These are phyloP conservation scores for Epinotia brunnichana DNA, from an alignment of 2,888 invertebrate species.

Conservation along the genomic window DNA sequence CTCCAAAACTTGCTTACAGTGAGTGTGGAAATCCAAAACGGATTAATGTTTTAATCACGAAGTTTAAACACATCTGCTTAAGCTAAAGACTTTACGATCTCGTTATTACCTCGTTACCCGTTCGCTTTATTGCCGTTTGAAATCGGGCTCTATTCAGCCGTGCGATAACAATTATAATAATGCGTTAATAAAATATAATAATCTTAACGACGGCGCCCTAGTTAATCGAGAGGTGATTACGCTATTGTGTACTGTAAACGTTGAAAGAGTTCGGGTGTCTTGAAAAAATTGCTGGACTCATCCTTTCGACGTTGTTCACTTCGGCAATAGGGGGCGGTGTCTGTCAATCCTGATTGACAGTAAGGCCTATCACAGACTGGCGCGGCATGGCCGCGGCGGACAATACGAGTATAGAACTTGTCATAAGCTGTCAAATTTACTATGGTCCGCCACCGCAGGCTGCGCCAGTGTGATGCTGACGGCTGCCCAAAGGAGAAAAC, in stretches of 20 bases:
- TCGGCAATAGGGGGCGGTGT: too few relatives aligned
- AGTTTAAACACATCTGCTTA: constrained; percentile 31
- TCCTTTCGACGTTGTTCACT: too few relatives aligned
- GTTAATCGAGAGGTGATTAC: constrained; percentile 7
- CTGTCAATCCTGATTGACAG: too few relatives aligned
- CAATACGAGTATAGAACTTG: too few relatives aligned
- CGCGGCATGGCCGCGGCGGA: too few relatives aligned
- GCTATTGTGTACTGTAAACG: neutral
- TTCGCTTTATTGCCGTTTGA: constrained; percentile 6
- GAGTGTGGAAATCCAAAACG: constrained; percentile 27
- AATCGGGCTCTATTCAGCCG: constrained; percentile 9
- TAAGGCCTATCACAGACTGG: too few relatives aligned
- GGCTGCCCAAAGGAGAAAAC: too few relatives aligned
- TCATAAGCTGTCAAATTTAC: too few relatives aligned
- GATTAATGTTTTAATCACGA: constrained; percentile 29
- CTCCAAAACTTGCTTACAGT: neutral
- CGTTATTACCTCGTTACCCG: constrained; percentile 27
- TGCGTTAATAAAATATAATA: constrained; percentile 23
- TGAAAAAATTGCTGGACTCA: too few relatives aligned
- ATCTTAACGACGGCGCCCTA: constrained; percentile 7
- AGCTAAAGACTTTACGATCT: constrained; percentile 30
- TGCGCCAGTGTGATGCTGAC: too few relatives aligned
- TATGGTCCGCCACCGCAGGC: too few relatives aligned
- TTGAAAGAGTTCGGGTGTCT: too few relatives aligned
- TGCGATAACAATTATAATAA: constrained; percentile 26